Evolutionary conservation across 2,797 vertebrate genomes (phyloP).

Genomic region (Xerus rutilus): DNA sequence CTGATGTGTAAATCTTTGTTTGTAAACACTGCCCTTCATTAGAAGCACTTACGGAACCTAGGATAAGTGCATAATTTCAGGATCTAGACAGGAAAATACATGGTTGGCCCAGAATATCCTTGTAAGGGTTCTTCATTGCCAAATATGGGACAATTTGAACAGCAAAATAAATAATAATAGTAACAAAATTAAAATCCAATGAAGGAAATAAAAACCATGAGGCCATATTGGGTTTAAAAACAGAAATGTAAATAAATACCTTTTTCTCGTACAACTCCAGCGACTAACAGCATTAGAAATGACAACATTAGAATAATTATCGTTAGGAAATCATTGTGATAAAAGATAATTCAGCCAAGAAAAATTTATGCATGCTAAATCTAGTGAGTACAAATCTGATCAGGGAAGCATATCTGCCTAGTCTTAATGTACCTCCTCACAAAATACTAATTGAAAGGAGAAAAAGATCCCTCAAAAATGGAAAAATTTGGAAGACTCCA

Average conservation of each 20-base stretch:
- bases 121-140: neutral
- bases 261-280: neutral
- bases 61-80: too few species aligned
- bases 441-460: neutral
- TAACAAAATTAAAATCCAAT: neutral
- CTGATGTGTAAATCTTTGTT: neutral
- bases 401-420: neutral
- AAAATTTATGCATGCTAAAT: neutral
- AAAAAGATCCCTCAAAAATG: neutral
- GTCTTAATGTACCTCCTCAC: neutral
- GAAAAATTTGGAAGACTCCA: neutral
- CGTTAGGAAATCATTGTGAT: neutral
- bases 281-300: neutral
- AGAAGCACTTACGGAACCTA: neutral
- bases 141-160: neutral
- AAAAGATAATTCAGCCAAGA: neutral
- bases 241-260: neutral
- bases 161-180: neutral
- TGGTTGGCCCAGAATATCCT: accelerated
- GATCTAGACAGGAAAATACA: neutral
- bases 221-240: neutral
- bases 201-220: neutral
- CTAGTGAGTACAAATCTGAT: neutral
- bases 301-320: neutral
- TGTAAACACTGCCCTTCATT: neutral